A percentile compares a stretch with the other conserved stretches of the same genome.
These are phyloP conservation scores for Philopedon plagiatum DNA, from an alignment of 2,888 invertebrate species.

Conservation along the genomic window DNA sequence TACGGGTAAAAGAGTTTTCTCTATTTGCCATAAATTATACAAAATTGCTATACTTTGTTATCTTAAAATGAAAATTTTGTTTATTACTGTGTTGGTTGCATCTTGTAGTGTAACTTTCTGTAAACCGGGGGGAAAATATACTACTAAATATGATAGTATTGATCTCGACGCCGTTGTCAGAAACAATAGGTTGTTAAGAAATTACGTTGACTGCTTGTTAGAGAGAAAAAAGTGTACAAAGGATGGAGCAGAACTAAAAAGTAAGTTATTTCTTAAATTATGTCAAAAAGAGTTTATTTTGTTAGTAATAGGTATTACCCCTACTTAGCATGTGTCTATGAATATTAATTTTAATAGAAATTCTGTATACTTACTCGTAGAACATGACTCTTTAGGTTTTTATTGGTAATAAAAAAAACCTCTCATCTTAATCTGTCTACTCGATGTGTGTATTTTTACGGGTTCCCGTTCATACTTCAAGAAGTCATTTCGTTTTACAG, in stretches of 20 bases:
- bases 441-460: too few relatives aligned
- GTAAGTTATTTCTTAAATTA: too few relatives aligned
- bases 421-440: too few relatives aligned
- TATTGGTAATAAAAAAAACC: too few relatives aligned
- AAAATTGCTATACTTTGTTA: neutral
- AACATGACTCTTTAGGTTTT: too few relatives aligned
- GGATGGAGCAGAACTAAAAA: conserved; percentile 79
- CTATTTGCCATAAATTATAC: neutral
- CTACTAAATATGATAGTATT: conserved; percentile 79
- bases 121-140: conserved; percentile 67
- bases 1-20: neutral
- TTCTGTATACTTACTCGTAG: too few relatives aligned
- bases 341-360: too few relatives aligned
- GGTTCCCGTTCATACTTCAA: too few relatives aligned
- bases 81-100: neutral
- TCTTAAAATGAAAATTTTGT: neutral
- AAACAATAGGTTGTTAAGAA: conserved; percentile 76
- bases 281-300: too few relatives aligned
- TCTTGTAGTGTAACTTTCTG: conserved; percentile 38
- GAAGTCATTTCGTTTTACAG: too few relatives aligned
- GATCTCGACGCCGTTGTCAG: conserved; percentile 77
- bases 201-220: conserved; percentile 78
- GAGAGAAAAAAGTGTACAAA: conserved; percentile 77
- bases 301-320: too few relatives aligned
- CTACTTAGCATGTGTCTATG: too few relatives aligned